phyloP scores from a whole-genome alignment of 1,140 invertebrate species.

The Potamilus streckersoni region DNA sequence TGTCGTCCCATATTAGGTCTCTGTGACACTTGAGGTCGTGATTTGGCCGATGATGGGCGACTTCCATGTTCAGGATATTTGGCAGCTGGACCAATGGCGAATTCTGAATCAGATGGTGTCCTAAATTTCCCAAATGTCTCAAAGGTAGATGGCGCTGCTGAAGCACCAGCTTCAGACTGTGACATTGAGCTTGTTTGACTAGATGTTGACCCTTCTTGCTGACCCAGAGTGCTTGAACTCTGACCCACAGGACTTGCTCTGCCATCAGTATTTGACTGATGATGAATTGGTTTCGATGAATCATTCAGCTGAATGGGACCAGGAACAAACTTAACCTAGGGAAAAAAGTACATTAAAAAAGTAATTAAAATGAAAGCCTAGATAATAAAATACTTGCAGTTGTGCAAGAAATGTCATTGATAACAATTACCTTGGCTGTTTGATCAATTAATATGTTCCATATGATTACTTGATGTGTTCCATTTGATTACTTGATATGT shows the following conservation, averaged over 20 bases:
- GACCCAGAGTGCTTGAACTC: conserved; percentile 47
- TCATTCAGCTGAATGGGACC: too few species aligned
- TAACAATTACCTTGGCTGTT: too few species aligned
- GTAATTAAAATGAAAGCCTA: neutral
- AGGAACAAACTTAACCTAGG: conserved; percentile 8
- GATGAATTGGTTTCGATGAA: too few species aligned
- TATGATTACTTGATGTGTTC: too few species aligned
- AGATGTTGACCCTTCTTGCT: conserved; percentile 36
- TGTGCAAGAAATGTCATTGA: too few species aligned
- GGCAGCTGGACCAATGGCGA: conserved; percentile 45
- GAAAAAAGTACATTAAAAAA: neutral
- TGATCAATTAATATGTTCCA: too few species aligned
- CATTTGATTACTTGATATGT: too few species aligned
- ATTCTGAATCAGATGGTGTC: conserved; percentile 4
- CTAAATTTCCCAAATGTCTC: conserved; percentile 7
- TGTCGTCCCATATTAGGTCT: conserved; percentile 7
- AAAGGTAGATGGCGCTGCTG: conserved; percentile 7
- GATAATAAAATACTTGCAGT: neutral
- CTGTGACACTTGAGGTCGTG: neutral
- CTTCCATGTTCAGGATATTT: conserved; percentile 47
- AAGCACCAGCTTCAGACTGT: neutral
- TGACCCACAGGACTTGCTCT: conserved; percentile 59
- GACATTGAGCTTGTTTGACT: conserved; percentile 33
- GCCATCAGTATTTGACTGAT: too few species aligned
- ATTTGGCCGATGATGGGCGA: conserved; percentile 21